Percentiles rank a stretch among this genome's conserved stretches.
Evolutionary conservation across 2,113 vertebrate species (phyloP).

Genomic region (Eulacestoma nigropectus): DNA sequence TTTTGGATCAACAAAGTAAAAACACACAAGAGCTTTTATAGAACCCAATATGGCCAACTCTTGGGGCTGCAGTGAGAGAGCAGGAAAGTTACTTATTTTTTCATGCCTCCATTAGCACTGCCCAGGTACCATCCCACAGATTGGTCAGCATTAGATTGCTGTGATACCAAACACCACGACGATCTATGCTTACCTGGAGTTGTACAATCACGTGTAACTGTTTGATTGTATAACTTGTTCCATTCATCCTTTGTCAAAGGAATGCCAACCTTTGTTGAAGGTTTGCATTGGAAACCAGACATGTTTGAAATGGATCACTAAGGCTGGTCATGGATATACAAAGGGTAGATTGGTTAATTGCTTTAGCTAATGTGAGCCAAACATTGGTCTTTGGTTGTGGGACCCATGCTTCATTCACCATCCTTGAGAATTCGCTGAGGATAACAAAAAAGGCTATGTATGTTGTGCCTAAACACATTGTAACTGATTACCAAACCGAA

Average conservation of each 20-base stretch:
- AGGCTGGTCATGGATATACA: background rate
- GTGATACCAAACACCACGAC: rapidly evolving
- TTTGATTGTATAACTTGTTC: background rate
- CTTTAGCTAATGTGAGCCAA: background rate
- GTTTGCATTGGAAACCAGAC: too few relatives aligned
- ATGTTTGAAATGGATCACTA: background rate
- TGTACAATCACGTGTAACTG: background rate
- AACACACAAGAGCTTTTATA: background rate
- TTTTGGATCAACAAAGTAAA: background rate
- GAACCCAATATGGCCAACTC: background rate
- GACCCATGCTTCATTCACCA: too few relatives aligned
- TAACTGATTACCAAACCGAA: background rate
- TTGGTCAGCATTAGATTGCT: background rate
- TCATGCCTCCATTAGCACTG: background rate
- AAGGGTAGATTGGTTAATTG: background rate
- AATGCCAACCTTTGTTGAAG: too few relatives aligned
- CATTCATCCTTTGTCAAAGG: background rate
- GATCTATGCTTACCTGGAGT: background rate
- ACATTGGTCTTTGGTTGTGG: too few relatives aligned
- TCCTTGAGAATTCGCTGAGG: too few relatives aligned
- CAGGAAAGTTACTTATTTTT: background rate
- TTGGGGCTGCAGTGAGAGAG: background rate
- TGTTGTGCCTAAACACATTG: too few relatives aligned
- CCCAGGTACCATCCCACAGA: background rate
- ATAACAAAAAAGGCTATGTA: too few relatives aligned